Conservation (phyloP, 2,113 vertebrate genomes). For the Dicerorhinus sumatrensis region DNA sequence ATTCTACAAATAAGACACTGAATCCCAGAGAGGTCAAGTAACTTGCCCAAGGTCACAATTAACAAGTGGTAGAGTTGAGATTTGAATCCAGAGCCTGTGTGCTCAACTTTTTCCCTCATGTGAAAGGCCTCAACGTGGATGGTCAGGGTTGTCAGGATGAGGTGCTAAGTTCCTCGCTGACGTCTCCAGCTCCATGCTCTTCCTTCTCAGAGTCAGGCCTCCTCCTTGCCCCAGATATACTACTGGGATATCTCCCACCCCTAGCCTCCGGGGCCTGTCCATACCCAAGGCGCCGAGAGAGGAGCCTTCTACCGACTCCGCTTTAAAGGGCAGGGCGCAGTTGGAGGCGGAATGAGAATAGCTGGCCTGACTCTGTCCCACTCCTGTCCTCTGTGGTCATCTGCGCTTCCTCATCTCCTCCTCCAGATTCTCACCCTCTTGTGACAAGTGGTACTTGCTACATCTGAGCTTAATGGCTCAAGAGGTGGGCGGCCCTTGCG, state of each 20-base stretch:
- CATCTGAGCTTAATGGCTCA: slow-evolving; percentile 53
- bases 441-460: slow-evolving; percentile 51
- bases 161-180: background rate
- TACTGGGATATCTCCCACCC: background rate
- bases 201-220: background rate
- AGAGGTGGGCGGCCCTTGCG: background rate
- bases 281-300: background rate
- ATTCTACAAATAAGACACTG: slow-evolving; percentile 28
- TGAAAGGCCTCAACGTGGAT: background rate
- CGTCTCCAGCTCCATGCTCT: background rate
- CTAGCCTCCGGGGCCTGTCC: background rate
- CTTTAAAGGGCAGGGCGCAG: background rate
- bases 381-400: background rate
- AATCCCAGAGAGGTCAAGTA: background rate
- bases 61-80: background rate
- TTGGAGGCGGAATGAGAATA: background rate
- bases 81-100: background rate
- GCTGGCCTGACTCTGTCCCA: background rate
- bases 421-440: slow-evolving; percentile 57
- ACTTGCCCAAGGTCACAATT: background rate
- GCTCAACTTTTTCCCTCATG: background rate
- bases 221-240: background rate
- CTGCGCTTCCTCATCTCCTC: background rate
- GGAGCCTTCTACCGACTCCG: background rate
- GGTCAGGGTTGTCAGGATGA: background rate